Conservation (phyloP, 23 tunicate genomes). For the Botrylloides violaceus region DNA sequence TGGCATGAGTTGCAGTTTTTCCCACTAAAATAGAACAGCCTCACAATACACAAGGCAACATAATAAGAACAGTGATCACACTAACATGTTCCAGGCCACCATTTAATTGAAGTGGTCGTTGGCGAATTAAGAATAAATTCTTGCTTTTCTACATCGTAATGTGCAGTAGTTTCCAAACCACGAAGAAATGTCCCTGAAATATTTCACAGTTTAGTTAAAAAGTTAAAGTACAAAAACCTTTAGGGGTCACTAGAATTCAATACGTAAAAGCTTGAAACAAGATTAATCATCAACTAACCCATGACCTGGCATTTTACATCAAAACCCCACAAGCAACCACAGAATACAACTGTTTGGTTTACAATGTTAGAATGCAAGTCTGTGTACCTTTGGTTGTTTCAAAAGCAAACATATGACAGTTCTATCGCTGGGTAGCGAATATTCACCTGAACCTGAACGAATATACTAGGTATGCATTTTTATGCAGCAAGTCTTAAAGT, state of each 20-base stretch:
- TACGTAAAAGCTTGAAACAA: no score
- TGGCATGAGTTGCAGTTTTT: constrained; percentile 83
- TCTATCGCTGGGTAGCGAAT: no score
- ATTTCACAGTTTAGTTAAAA: not conserved
- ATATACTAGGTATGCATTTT: no score
- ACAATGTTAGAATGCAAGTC: no score
- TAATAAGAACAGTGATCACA: not conserved
- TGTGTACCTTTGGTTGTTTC: no score
- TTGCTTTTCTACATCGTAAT: constrained; percentile 77
- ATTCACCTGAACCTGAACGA: no score
- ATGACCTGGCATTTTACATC: not conserved
- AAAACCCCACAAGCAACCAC: no score
- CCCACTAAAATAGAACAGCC: constrained; percentile 67
- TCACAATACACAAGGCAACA: no score
- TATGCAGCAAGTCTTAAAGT: not conserved
- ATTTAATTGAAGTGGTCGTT: constrained; percentile 65
- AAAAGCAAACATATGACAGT: no score
- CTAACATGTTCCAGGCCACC: constrained; percentile 97
- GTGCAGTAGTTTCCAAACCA: constrained; percentile 90
- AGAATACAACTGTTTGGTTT: no score
- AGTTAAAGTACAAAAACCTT: not conserved
- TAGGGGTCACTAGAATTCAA: not conserved
- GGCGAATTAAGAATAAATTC: constrained; percentile 85
- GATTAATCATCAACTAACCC: not conserved
- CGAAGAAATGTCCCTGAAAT: constrained; percentile 79